phyloP scores from a whole-genome alignment of 1,140 invertebrate genomes.

The Ptiloglossa arizonensis region DNA sequence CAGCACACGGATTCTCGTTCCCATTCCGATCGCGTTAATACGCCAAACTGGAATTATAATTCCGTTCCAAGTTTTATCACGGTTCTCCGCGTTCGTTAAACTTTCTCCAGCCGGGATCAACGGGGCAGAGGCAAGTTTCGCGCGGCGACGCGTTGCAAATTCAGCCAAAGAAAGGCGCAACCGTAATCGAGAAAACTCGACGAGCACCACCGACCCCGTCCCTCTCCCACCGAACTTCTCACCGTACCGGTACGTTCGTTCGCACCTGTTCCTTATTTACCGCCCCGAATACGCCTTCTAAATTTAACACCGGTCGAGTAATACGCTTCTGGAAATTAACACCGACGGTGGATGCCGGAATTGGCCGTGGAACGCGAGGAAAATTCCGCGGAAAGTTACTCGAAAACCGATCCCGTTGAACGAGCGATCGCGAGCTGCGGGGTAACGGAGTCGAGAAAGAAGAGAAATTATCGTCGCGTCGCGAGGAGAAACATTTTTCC shows the following conservation, averaged over 20 bases:
- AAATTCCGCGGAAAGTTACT: conserved; percentile 35
- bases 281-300: not conserved
- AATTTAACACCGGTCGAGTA: conserved; percentile 9
- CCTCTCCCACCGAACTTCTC: conserved; percentile 24
- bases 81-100: conserved; percentile 6
- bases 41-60: conserved; percentile 22
- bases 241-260: conserved; percentile 2
- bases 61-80: conserved; percentile 19
- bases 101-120: not conserved
- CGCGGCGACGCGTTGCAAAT: not conserved
- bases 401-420: conserved; percentile 20
- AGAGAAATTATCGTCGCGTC: too few relatives aligned
- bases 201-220: not conserved
- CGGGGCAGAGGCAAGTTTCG: not conserved
- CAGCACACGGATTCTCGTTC: not conserved
- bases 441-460: too few relatives aligned
- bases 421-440: too few relatives aligned
- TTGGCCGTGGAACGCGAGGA: conserved; percentile 35
- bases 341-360: not conserved
- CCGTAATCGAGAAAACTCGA: conserved; percentile 29
- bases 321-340: not conserved
- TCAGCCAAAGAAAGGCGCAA: not conserved
- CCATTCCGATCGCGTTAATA: conserved; percentile 11
- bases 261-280: conserved; percentile 29
- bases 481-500: too few relatives aligned